Conservation (phyloP, 2,888 invertebrate genomes). For the Cryptosula pallasiana region DNA sequence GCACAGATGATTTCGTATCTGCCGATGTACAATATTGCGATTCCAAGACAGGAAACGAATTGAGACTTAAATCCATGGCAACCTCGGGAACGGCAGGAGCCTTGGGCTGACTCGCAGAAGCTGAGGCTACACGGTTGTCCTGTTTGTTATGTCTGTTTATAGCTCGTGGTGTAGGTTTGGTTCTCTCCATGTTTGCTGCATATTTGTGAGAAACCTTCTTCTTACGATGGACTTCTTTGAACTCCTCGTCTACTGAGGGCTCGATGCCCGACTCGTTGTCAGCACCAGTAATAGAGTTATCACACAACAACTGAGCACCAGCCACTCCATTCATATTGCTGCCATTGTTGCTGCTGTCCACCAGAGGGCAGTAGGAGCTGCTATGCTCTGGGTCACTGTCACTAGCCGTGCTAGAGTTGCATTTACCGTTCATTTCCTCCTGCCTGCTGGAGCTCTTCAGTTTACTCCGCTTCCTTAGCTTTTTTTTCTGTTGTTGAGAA, state of each 20-base stretch:
- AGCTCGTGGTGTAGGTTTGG: background rate
- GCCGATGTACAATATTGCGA: background rate
- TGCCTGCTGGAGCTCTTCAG: background rate
- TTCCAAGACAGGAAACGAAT: background rate
- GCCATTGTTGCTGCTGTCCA: background rate
- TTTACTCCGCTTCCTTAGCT: background rate
- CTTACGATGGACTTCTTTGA: conserved; percentile 14
- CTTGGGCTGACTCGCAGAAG: background rate
- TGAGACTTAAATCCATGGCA: conserved; percentile 3
- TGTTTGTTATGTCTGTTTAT: background rate
- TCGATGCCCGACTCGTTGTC: background rate
- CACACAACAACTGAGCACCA: background rate
- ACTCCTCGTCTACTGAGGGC: background rate
- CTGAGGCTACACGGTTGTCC: background rate
- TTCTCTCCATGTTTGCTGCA: background rate
- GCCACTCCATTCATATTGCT: background rate
- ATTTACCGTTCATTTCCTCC: background rate
- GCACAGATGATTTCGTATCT: background rate
- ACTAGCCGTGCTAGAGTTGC: background rate
- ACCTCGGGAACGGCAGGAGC: background rate
- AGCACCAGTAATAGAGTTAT: background rate
- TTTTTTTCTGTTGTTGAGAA: background rate
- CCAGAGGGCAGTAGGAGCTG: too few species aligned
- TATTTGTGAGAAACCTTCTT: background rate
- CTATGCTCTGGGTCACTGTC: conserved; percentile 2